Percentiles rank a stretch among this genome's conserved stretches.
These are phyloP conservation scores for Magallana gigas DNA, from an alignment of 1,140 invertebrate species.

Conservation along the genomic window DNA sequence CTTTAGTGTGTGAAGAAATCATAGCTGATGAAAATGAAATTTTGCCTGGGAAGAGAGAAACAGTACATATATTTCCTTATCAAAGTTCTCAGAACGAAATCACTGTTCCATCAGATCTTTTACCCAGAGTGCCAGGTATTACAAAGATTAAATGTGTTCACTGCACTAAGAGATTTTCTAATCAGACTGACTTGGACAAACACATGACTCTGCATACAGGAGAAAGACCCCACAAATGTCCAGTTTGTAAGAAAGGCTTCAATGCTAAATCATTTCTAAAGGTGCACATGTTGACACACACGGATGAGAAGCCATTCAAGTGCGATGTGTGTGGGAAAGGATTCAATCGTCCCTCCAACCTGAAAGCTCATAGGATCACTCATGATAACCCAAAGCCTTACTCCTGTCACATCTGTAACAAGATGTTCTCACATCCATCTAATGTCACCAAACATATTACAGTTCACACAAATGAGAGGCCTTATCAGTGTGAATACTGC, in stretches of 20 bases:
- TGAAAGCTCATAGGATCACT: slow-evolving; percentile 16
- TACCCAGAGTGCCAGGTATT: background rate
- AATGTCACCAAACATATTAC: background rate
- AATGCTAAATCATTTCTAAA: slow-evolving; percentile 53
- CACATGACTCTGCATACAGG: slow-evolving; percentile 65
- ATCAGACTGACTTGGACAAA: slow-evolving; percentile 34
- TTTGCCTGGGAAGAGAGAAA: background rate
- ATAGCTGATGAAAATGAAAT: background rate
- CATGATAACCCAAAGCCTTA: slow-evolving; percentile 21
- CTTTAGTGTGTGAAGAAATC: background rate
- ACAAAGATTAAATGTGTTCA: background rate
- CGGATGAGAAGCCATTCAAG: slow-evolving; percentile 76
- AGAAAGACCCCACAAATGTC: slow-evolving; percentile 61
- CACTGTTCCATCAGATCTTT: background rate
- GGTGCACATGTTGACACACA: slow-evolving; percentile 64
- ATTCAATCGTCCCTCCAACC: slow-evolving; percentile 82
- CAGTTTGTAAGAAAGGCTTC: slow-evolving; percentile 66
- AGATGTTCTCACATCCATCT: slow-evolving; percentile 8
- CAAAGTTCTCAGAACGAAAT: background rate
- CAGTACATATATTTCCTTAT: background rate
- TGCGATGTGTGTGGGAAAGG: slow-evolving; percentile 95
- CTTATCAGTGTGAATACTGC: slow-evolving; percentile 21
- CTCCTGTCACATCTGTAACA: background rate
- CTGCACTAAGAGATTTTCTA: slow-evolving; percentile 7
- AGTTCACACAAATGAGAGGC: slow-evolving; percentile 22